Evolutionary conservation across 2,888 invertebrate genomes (phyloP), one percentile per base, ranked within the genome.

Genomic region (Eurytoma californica): DNA sequence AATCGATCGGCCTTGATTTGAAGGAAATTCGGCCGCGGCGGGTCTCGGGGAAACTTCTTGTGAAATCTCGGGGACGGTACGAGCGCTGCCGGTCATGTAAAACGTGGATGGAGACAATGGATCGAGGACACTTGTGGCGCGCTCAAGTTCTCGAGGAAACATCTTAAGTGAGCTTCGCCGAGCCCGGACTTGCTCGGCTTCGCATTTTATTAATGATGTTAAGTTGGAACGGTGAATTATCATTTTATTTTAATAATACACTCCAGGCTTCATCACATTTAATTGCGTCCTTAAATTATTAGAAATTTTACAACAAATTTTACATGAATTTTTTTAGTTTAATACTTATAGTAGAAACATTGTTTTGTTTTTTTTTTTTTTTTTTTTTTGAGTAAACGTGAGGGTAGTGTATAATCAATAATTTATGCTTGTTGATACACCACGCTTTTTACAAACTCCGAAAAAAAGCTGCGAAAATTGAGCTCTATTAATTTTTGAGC

Each of bases 1-100:
- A 39, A 70, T 63, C 49, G 65, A 77, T 77, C 47, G 63, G 28
- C 69, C 49, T 49, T 70, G 65, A 73, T 73, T 73, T 65, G 14
- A 39, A 39, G 3, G 18, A 39, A 39, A 63, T 30, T 63, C 28
- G 61, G 5, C 24, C 20, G 60, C 20, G 60, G 24, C n/a, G 20
- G 57, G 24, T 24, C 58, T 20, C 28, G 28, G 3, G 60, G 24
- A 69, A 72, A 61, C 49, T 72, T 47, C 24, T 28, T 72, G 65
- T 12, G n/a, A 60, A 49, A 72, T 28, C 28, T 65, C 20, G 9
- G 47, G 39, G 39, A 39, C 20, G 58, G 28, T 51, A 39, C 51
- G 72, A 39, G 39, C 39, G 7, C 18, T 58, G 57, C 58, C 14
- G 39, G 39, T 14, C n/a, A 20, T 69, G 20, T 58, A 28, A 70